phyloP scores from a whole-genome alignment of 2,113 vertebrate species.

The Proterorhinus semilunaris region DNA sequence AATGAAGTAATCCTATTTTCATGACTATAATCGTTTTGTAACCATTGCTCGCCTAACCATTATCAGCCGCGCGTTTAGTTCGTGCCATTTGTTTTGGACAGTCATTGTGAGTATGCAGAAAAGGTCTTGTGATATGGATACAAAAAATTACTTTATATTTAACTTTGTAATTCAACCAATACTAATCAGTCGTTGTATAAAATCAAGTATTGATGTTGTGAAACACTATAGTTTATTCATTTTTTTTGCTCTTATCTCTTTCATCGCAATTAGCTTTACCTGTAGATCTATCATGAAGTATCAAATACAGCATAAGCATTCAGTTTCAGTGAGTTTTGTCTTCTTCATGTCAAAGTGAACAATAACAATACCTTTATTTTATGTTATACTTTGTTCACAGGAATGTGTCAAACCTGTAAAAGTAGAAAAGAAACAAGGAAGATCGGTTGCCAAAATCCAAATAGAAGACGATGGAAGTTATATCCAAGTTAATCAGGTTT shows the following conservation, averaged over 20 bases:
- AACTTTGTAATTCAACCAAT: too few species aligned
- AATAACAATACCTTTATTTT: background rate
- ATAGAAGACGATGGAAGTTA: slow-evolving; percentile 94
- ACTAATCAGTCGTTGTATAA: too few species aligned
- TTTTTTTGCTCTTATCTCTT: too few species aligned
- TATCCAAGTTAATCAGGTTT: slow-evolving; percentile 85
- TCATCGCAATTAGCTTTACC: too few species aligned
- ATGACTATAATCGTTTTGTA: too few species aligned
- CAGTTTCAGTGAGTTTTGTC: background rate
- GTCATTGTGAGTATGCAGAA: background rate
- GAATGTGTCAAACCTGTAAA: slow-evolving; percentile 92
- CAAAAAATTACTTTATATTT: background rate
- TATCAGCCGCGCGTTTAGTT: too few species aligned
- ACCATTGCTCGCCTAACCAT: too few species aligned
- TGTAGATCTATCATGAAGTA: too few species aligned
- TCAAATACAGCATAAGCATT: background rate
- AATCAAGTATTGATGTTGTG: too few species aligned
- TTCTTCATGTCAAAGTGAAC: too few species aligned
- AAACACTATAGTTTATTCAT: too few species aligned
- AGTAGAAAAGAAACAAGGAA: slow-evolving; percentile 83
- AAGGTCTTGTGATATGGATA: background rate
- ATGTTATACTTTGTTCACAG: slow-evolving; percentile 60
- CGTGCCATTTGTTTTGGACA: background rate
- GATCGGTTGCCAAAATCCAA: slow-evolving; percentile 85
- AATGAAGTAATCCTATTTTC: too few species aligned